Base-by-base conservation (phyloP, 2,113 vertebrate genomes). In the Seriola quinqueradiata region DNA sequence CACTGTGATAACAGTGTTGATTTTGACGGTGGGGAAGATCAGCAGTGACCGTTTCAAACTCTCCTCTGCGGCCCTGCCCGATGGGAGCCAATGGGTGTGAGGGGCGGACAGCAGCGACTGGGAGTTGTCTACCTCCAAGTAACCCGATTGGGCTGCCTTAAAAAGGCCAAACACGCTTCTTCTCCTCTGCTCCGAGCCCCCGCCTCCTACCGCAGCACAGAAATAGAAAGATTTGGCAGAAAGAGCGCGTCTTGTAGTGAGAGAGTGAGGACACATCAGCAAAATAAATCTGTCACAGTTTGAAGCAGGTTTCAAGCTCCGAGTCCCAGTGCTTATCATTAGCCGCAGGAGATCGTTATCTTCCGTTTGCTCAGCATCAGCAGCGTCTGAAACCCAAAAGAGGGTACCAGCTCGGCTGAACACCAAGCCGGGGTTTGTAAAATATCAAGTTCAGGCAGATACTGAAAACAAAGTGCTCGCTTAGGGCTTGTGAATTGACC, bases 91-190 rank as follows among this genome's bases (percentile, higher is more conserved):
- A 94, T 95, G 75, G 72, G 25, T 1, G 68, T 5, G 89, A 57
- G 88, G 92, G 93, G 93, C 69, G 93, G 86, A 81, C 73, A 40
- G 46, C 1, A 7, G 14, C 61, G 58, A 42, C 52, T 70, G 95
- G 96, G 96, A 84, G 96, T 96, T 96, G 96, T 95, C 96, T 90
- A 68, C 48, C 42, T 69, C 32, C 80, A 2, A 10, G 36, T 44
- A 4, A 60, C 36, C 79, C 88, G 57, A 96, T 97, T 97, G 96
- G 96, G 36, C 70, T 68, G 28, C 55, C 70, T 90, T 65, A 87
- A 92, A 94, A 92, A 89, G 88, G 93, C 78, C 89, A 85, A 80
- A 75, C 89, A 79, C 79, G 58, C 73, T 70, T 73, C 68, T n/a
- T 80, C 38, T 78, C 60, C n/a, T 52, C 65, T 59, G 21, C 67